Percentiles rank a stretch among this genome's conserved stretches.
These are phyloP conservation scores for Percopsis omiscomaycus DNA, from an alignment of 2,797 vertebrate species.

Conservation along the genomic window DNA sequence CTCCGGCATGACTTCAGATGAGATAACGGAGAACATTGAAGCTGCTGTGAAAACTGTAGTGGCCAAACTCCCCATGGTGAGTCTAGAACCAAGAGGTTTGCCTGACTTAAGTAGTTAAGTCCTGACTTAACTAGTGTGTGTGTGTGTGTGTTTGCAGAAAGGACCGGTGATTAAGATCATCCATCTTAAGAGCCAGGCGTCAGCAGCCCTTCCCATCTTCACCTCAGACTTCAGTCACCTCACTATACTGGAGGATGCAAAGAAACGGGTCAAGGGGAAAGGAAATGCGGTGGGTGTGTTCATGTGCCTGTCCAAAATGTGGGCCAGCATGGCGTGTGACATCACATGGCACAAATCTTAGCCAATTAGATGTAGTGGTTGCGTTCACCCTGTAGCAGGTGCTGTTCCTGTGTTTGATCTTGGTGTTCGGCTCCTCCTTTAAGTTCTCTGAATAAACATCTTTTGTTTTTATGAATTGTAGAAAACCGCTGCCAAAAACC, in stretches of 20 bases:
- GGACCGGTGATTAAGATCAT: conserved; percentile 88
- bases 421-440: not conserved
- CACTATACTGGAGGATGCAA: conserved; percentile 47
- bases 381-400: not conserved
- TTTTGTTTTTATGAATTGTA: conserved; percentile 10
- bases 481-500: conserved; percentile 33
- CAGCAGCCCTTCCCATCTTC: conserved; percentile 88
- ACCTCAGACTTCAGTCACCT: conserved; percentile 76
- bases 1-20: conserved; percentile 81
- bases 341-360: too few species aligned
- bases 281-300: conserved; percentile 44
- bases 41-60: conserved; percentile 72
- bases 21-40: conserved; percentile 82
- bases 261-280: not conserved
- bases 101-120: not conserved
- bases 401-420: not conserved
- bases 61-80: conserved; percentile 81
- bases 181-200: conserved; percentile 88
- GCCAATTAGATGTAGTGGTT: too few species aligned
- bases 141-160: conserved; percentile 72
- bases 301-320: not conserved
- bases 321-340: too few species aligned
- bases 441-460: not conserved
- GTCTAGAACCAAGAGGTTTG: conserved; percentile 15
- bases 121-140: not conserved